Conservation (phyloP, 1,140 invertebrate genomes). For the Manduca sexta region DNA sequence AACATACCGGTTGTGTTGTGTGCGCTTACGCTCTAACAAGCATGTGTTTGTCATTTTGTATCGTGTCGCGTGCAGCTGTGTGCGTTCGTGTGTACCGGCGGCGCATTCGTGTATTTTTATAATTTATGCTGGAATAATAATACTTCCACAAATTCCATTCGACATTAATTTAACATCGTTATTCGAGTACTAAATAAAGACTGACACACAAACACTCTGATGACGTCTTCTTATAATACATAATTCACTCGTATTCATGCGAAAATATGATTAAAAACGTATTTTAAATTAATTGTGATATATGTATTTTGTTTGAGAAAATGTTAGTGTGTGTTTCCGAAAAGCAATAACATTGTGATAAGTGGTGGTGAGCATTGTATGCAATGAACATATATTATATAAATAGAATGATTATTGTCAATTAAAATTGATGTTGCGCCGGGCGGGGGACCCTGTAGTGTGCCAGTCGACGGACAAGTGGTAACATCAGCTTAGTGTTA, state of each 20-base stretch:
- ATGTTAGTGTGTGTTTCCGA: slow-evolving; percentile 56
- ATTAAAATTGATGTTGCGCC: slow-evolving; percentile 32
- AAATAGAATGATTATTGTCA: slow-evolving; percentile 56
- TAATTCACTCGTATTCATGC: slow-evolving; percentile 8
- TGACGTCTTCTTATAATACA: slow-evolving; percentile 36
- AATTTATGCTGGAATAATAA: slow-evolving; percentile 70
- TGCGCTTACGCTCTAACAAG: slow-evolving; percentile 69
- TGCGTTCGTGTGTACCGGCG: slow-evolving; percentile 4
- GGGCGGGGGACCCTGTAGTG: no score
- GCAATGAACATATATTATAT: slow-evolving; percentile 37
- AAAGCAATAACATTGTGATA: slow-evolving; percentile 72
- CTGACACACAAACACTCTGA: slow-evolving; percentile 39
- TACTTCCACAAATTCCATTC: slow-evolving; percentile 25
- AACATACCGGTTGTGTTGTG: slow-evolving; percentile 71
- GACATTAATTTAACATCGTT: slow-evolving; percentile 20
- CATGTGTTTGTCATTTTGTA: slow-evolving; percentile 67
- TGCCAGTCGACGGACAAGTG: not conserved
- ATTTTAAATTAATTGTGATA: slow-evolving; percentile 63
- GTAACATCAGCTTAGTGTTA: not conserved
- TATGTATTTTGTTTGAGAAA: slow-evolving; percentile 41
- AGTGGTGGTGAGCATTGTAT: slow-evolving; percentile 52
- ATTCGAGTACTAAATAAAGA: slow-evolving; percentile 38
- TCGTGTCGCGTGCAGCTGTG: no score
- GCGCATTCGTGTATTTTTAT: slow-evolving; percentile 41
- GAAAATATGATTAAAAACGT: slow-evolving; percentile 26